These are phyloP conservation scores for Limnephilus marmoratus DNA, from an alignment of 2,888 invertebrate species.

Conservation along the genomic window DNA sequence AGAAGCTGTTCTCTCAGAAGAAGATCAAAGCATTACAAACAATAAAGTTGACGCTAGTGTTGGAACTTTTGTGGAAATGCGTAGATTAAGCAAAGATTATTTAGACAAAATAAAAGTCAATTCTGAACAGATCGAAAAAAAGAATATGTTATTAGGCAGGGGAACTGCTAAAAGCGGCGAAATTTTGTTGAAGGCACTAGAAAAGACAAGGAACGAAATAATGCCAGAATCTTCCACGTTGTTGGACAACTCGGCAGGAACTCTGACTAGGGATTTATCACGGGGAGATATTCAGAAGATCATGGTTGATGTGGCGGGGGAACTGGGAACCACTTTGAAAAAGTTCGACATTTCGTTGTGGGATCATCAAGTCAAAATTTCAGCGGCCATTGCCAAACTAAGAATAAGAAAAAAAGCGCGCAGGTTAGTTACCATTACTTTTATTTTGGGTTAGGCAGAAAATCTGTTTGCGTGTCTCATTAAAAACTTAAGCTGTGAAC, in stretches of 20 bases:
- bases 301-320: slow-evolving; percentile 60
- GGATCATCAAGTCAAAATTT: slow-evolving; percentile 82
- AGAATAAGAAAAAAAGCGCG: slow-evolving; percentile 86
- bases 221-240: slow-evolving; percentile 12
- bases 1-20: background rate
- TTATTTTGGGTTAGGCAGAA: background rate
- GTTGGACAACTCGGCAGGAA: background rate
- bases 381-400: slow-evolving; percentile 86
- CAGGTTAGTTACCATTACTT: slow-evolving; percentile 70
- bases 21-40: slow-evolving; percentile 2
- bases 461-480: background rate
- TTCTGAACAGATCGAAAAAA: background rate
- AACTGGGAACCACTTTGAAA: slow-evolving; percentile 71
- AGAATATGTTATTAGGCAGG: background rate
- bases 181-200: background rate
- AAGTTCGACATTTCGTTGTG: slow-evolving; percentile 82
- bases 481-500: too few species aligned
- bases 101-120: background rate
- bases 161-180: background rate
- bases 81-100: background rate
- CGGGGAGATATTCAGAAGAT: slow-evolving; percentile 59
- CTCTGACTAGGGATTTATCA: slow-evolving; percentile 16
- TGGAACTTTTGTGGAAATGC: slow-evolving; percentile 1
- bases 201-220: background rate
- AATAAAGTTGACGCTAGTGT: background rate